These are phyloP conservation scores for Aurelia coerulea DNA, from an alignment of 30 jellyfish, hydroid and myxozoan species.

Conservation along the genomic window DNA sequence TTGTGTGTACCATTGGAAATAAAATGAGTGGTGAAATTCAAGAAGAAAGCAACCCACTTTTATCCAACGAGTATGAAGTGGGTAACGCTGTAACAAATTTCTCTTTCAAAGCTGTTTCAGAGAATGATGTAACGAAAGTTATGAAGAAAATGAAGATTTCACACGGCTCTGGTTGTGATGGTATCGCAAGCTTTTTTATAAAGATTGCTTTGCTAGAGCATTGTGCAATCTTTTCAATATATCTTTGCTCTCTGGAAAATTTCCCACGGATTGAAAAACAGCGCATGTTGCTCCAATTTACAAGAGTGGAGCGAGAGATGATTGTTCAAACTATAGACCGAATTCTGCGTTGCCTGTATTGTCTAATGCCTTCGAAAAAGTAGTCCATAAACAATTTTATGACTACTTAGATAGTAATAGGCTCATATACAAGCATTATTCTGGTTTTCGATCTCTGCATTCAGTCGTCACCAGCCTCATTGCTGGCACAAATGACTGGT, in stretches of 20 bases:
- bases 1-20: no score
- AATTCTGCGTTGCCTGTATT: not conserved
- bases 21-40: no score
- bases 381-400: not conserved
- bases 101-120: no score
- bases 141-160: no score
- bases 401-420: not conserved
- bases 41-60: no score
- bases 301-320: not conserved
- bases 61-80: no score
- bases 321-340: not conserved
- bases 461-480: not conserved
- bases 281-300: not conserved
- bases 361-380: not conserved
- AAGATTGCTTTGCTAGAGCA: no score
- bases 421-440: not conserved
- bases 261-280: not conserved
- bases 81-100: no score
- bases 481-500: slow-evolving; percentile 2
- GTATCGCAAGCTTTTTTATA: no score
- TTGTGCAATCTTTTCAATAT: no score
- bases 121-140: no score
- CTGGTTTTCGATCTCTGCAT: not conserved
- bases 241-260: not conserved
- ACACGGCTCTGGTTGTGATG: no score